Evolutionary conservation across 2,797 vertebrate genomes (phyloP).

Genomic region (Amniataba percoides): DNA sequence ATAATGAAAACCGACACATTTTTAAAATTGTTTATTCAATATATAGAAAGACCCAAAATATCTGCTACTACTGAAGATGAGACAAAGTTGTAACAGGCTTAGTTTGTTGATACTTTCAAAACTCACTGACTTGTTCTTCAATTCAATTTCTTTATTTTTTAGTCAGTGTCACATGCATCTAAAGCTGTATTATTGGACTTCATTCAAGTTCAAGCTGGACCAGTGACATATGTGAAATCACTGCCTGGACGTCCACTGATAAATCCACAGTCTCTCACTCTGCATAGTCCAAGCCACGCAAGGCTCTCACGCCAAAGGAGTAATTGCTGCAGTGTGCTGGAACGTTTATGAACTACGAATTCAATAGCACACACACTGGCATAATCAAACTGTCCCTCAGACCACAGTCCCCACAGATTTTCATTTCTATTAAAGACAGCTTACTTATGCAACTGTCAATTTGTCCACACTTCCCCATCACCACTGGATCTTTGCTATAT

Average conservation of each 20-base stretch:
- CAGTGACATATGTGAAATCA: neutral
- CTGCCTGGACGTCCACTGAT: neutral
- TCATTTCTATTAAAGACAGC: neutral
- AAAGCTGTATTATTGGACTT: neutral
- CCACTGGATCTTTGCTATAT: neutral
- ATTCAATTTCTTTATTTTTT: neutral
- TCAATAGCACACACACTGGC: neutral
- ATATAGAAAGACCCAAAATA: neutral
- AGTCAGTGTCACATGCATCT: neutral
- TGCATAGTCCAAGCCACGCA: neutral
- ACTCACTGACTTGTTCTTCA: neutral
- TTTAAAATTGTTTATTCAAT: neutral
- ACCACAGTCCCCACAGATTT: neutral
- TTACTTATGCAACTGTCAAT: neutral
- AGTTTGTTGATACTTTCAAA: slow-evolving; percentile 2
- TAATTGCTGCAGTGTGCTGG: neutral
- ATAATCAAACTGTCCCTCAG: neutral
- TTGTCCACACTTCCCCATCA: neutral
- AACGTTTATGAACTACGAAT: slow-evolving; percentile 5
- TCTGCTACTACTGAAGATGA: neutral
- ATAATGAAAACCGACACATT: no score
- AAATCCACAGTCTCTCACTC: neutral
- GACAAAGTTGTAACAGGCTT: neutral
- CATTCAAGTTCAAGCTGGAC: slow-evolving; percentile 1
- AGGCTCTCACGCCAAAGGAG: neutral